Conservation (phyloP, 1,140 invertebrate genomes). For the Bombus fervidus region DNA sequence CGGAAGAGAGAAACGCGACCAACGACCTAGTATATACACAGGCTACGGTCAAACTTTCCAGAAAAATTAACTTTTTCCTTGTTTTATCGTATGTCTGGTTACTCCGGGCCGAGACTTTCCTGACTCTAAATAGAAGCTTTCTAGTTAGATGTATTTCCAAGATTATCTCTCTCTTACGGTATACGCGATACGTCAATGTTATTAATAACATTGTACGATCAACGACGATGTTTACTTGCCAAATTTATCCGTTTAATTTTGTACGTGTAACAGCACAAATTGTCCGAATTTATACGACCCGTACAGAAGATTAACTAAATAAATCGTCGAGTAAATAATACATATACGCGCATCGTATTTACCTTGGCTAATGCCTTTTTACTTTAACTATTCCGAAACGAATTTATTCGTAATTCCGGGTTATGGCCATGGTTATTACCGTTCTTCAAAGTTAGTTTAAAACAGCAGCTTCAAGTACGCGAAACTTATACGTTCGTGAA, state of each 20-base stretch:
- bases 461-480: not conserved
- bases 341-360: not conserved
- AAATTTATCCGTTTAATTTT: no score
- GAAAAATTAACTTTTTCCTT: conserved; percentile 54
- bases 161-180: not conserved
- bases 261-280: fast-evolving
- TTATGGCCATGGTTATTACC: not conserved
- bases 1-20: conserved; percentile 10
- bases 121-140: not conserved
- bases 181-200: not conserved
- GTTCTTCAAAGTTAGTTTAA: not conserved
- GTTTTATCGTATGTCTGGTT: conserved; percentile 42
- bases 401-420: not conserved
- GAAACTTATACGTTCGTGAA: not conserved
- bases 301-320: no score
- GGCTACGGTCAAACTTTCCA: conserved; percentile 45
- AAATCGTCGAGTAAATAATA: no score
- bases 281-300: not conserved
- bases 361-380: not conserved
- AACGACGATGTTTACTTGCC: not conserved
- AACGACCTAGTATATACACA: conserved; percentile 5
- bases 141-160: not conserved
- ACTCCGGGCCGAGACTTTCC: not conserved
- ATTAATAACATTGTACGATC: not conserved
- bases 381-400: not conserved